Evolutionary conservation across 2,797 vertebrate genomes (phyloP), one percentile per base, ranked within the genome.

Genomic region (Echeneis naucrates): DNA sequence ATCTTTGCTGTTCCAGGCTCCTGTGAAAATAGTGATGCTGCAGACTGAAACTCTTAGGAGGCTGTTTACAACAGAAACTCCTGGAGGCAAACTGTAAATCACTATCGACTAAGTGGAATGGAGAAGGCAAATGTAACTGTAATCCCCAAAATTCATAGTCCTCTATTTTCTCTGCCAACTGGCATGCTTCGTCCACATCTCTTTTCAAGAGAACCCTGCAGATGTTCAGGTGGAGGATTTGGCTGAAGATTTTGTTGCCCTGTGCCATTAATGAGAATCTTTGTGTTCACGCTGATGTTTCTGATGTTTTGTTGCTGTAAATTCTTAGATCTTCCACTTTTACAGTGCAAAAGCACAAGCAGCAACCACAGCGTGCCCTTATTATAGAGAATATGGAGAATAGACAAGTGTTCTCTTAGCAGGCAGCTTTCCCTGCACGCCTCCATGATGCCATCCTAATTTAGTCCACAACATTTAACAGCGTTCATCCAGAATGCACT

Each of bases 391-490:
- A 70, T 14, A 30, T 6, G 4, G 66, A 42, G 50, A 24, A 50
- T 62, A 57, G 50, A 65, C 68, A 56, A 56, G 42, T 30, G 63
- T 72, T 61, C 12, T 48, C 59, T 78, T 62, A 51, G 64, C 68
- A 75, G 73, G 64, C 77, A 70, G 73, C 66, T 68, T 60, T 72
- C 45, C 55, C 73, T 52, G 56, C 56, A 53, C 3, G 50, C 38
- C 10, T 68, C 56, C 70, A 42, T 77, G 67, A 82, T 63, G 68
- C 55, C 63, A 38, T 77, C 83, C 61, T 75, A 79, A 88, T 89
- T 84, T 80, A 80, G 75, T 78, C 80, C 54, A 77, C 66, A 61
- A 68, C 66, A 68, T 81, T 75, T 74, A 74, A 75, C 75, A 17
- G 42, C 65, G 51, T 72, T 77, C 44, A 37, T 84, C 76, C 68